phyloP scores from a whole-genome alignment of 2,888 invertebrate species.

The Tipula unca region DNA sequence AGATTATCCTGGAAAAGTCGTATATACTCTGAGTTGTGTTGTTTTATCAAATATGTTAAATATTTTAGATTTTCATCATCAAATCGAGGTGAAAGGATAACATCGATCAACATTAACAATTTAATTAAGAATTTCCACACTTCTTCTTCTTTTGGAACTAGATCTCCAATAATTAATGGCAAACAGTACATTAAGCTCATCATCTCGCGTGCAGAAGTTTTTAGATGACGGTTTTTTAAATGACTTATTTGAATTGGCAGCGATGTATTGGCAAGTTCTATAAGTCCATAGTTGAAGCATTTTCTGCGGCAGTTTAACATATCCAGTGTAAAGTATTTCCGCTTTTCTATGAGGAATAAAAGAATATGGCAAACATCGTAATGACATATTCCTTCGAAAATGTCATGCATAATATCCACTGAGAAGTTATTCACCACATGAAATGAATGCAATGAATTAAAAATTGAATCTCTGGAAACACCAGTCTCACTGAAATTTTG shows the following conservation, averaged over 20 bases:
- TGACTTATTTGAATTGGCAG: neutral
- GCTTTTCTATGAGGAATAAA: constrained; percentile 16
- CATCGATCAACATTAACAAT: constrained; percentile 16
- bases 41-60: neutral
- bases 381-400: too few relatives aligned
- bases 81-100: neutral
- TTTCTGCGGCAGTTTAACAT: constrained; percentile 20
- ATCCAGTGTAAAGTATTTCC: constrained; percentile 20
- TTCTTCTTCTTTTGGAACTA: too few relatives aligned
- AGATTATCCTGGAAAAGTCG: constrained; percentile 18
- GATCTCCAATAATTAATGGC: neutral
- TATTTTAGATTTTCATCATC: neutral
- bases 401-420: too few relatives aligned
- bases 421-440: constrained; percentile 16
- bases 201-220: constrained; percentile 21
- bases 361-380: constrained; percentile 20
- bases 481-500: constrained; percentile 2
- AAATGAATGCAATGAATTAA: constrained; percentile 19
- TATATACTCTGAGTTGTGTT: constrained; percentile 20
- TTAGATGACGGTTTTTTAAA: constrained; percentile 16
- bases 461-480: constrained; percentile 19
- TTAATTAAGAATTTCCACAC: constrained; percentile 18
- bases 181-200: constrained; percentile 17
- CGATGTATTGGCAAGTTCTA: constrained; percentile 19
- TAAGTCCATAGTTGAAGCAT: constrained; percentile 21